Evolutionary conservation across 2,888 invertebrate genomes (phyloP), one percentile per base, ranked within the genome.

Genomic region (Papilio protenor): DNA sequence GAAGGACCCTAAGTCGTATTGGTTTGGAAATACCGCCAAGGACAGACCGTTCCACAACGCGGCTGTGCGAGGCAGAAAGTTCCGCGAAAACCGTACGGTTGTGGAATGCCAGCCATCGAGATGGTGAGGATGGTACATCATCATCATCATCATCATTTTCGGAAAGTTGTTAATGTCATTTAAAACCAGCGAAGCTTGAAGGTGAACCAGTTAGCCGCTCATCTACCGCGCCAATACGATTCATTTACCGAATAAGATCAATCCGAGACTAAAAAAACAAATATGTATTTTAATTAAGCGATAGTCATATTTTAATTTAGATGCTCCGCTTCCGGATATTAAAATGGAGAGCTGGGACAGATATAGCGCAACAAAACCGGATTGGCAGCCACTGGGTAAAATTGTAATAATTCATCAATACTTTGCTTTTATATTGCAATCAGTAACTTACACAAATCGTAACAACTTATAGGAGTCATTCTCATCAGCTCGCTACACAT

Each of bases 221-320:
- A 16, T 8, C 45, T 45, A 40, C 11, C 33, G 45, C 45, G 45
- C 12, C 33, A 33, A 55, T 18, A 72, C 16, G 23, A 55, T 55
- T 49, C 16, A 49, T 72, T 16, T 33, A 27, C 21, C n/a, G 18
- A 72, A 72, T 72, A 55, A 55, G 72, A 55, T 49, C 14, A 64
- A 55, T 69, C 23, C 12, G 55, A 55, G 40, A 74, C 10, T 64
- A 47, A 57, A 64, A 72, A 18, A 21, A 18, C 40, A 59, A 66
- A 75, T 71, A 77, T n/a, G 27, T 57, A 75, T 72, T 75, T 78
- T 72, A 78, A 78, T 75, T 45, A 78, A 78, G 78, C 75, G 78
- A 78, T 75, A 78, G 78, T 71, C 52, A 55, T 72, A 72, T 75
- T 75, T 75, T 78, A 75, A 78, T 78, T 75, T 75, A 78, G 47